Evolutionary conservation across 2,113 vertebrate species (phyloP).

Genomic region (Pseudorectes ferrugineus): DNA sequence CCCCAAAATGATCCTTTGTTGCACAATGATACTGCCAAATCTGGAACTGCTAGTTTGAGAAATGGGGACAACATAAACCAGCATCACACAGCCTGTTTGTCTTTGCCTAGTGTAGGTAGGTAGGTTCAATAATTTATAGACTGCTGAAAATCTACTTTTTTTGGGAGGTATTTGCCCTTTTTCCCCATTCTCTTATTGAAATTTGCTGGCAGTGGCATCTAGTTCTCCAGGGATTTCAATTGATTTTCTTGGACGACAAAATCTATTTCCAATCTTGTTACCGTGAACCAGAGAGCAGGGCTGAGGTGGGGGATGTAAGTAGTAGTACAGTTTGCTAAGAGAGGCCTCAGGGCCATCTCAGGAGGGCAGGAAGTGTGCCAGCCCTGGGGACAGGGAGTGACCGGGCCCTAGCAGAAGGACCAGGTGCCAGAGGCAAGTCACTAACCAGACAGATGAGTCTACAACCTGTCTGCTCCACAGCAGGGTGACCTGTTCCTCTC

Average conservation of each 20-base stretch:
- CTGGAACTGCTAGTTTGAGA: neutral
- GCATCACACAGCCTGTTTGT: neutral
- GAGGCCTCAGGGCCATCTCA: neutral
- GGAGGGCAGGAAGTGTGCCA: accelerated
- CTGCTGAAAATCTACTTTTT: neutral
- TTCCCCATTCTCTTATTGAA: accelerated
- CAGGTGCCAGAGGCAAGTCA: neutral
- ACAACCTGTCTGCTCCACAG: neutral
- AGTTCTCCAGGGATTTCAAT: neutral
- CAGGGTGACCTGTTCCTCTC: neutral
- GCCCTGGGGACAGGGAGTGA: neutral
- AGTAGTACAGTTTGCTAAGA: neutral
- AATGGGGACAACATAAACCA: neutral
- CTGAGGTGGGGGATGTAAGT: neutral
- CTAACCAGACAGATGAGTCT: neutral
- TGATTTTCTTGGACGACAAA: neutral
- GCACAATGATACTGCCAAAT: neutral
- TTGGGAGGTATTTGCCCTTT: neutral
- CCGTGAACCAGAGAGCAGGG: neutral
- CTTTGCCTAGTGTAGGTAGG: neutral
- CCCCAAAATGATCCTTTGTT: neutral
- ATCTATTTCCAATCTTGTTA: neutral
- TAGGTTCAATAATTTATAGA: neutral
- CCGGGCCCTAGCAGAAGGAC: neutral
- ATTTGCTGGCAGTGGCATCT: neutral